Evolutionary conservation across 2,888 invertebrate species (phyloP).

Genomic region (Euzophera pinguis): DNA sequence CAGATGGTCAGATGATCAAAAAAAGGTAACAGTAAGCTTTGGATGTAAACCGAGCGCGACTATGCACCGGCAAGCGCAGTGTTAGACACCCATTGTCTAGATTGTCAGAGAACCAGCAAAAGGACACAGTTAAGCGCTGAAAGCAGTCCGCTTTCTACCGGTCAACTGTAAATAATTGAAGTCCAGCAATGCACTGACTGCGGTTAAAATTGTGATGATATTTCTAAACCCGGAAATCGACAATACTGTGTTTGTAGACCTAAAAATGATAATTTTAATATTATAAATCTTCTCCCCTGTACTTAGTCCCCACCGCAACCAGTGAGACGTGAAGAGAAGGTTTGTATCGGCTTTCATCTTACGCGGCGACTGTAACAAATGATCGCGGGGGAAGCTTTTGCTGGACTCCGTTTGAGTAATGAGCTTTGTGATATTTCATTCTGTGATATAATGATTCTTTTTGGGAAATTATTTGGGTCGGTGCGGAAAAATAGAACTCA

Average conservation of each 20-base stretch:
- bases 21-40: no score
- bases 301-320: conserved; percentile 33
- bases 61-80: no score
- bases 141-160: no score
- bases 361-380: conserved; percentile 70
- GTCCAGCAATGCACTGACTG: no score
- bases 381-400: conserved; percentile 40
- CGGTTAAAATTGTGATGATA: no score
- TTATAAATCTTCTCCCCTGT: background rate
- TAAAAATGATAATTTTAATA: background rate
- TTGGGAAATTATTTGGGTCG: conserved; percentile 2
- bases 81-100: no score
- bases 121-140: no score
- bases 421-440: conserved; percentile 25
- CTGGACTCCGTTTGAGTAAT: conserved; percentile 37
- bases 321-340: conserved; percentile 66
- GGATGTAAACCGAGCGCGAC: no score
- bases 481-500: conserved; percentile 3
- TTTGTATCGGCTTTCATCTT: conserved; percentile 70
- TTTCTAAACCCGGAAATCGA: no score
- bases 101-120: no score
- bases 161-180: no score
- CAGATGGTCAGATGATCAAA: no score
- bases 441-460: conserved; percentile 2
- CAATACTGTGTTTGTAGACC: background rate